Evolutionary conservation across 53 echinoderm and acorn worm species (phyloP).

Genomic region (Echinarachnius parma): DNA sequence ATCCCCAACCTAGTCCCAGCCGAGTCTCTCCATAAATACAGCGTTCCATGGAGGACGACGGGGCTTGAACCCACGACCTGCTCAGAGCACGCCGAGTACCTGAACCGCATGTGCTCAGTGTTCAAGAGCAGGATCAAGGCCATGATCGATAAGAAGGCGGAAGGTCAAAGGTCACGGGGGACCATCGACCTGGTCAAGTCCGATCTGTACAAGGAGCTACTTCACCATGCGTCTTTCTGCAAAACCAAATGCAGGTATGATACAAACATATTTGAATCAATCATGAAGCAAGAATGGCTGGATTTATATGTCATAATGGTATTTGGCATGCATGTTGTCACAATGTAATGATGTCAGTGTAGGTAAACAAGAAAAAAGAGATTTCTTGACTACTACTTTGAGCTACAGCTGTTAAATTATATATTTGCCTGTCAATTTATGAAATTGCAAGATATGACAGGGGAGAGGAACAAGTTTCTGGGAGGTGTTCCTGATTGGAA

Average conservation of each 20-base stretch:
- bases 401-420: no score
- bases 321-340: no score
- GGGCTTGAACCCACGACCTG: conserved; percentile 59
- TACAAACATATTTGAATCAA: no score
- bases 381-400: no score
- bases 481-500: no score
- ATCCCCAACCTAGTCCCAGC: conserved; percentile 46
- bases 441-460: no score
- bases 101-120: conserved; percentile 52
- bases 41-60: conserved; percentile 63
- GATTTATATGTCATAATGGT: no score
- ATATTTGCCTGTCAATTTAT: no score
- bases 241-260: conserved; percentile 76
- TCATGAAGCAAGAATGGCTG: no score
- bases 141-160: conserved; percentile 64
- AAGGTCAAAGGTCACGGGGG: conserved; percentile 40
- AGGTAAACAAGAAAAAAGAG: no score
- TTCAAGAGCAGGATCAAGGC: conserved; percentile 58
- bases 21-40: conserved; percentile 53
- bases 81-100: conserved; percentile 56
- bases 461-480: no score
- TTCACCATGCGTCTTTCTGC: conserved; percentile 75
- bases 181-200: not conserved
- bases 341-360: no score
- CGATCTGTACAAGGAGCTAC: conserved; percentile 63